Base-by-base conservation (phyloP, 1,140 invertebrate genomes). In the Linepithema humile region DNA sequence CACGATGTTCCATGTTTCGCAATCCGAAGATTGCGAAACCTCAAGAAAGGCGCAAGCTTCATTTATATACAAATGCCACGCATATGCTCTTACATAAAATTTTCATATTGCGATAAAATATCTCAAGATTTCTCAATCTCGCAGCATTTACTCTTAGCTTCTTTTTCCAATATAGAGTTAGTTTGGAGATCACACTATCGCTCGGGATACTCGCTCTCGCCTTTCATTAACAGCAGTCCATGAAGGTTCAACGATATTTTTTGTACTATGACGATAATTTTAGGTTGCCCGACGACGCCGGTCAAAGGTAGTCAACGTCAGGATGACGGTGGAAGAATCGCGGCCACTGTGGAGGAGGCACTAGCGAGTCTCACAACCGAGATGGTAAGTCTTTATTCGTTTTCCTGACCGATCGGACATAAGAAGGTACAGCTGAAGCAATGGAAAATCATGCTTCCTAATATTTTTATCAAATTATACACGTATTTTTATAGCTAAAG, bases 291-390 rank as follows among this genome's bases (percentile, higher is more conserved):
- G 69, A 95, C 95, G 12, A 95, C 95, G 60, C 95, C 95, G 29
- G 92, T 95, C 82, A 93, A 94, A 84, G 91, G 92, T 38, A 92
- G 85, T 83, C 91, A 93, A 29, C 90, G 89, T 89, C 67, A 89
- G 15, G 91, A 93, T 75, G 91, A 92, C 55, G 91, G 91, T 20
- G 91, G 91, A 84, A 92, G 91, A 85, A 91, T 94, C 53, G 89
- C 90, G 23, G 92, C 95, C 83, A 96, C 96, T 43, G 96, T 96
- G 86, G 96, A 96, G 92, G 95, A 96, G 90, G 96, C 96, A 87
- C 95, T 97, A 88, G 97, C 97, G 92, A 97, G 96, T 94, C 96
- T 97, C 91, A 97, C 97, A 84, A 96, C 96, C 75, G 97, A 97
- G 96, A 97, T 97, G 96, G 96, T 97, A 95, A 96, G 96, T 94